phyloP scores from a whole-genome alignment of 2,888 invertebrate species.

The Limnephilus auricula region DNA sequence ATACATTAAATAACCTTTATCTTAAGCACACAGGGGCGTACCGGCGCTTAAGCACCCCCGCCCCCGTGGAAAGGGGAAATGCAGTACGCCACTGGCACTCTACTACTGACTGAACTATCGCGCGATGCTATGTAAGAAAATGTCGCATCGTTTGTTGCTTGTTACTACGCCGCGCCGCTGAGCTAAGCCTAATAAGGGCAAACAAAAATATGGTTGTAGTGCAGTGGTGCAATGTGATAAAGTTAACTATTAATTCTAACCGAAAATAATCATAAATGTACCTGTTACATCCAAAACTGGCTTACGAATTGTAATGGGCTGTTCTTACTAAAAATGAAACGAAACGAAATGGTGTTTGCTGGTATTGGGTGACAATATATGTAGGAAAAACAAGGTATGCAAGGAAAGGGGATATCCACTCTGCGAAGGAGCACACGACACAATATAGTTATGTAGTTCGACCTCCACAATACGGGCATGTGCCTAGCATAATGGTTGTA shows the following conservation, averaged over 20 bases:
- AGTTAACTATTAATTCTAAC: neutral
- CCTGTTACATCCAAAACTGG: no score
- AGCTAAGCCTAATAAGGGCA: slow-evolving; percentile 8
- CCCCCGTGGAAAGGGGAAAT: neutral
- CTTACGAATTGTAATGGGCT: no score
- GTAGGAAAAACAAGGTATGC: no score
- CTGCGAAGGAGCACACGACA: no score
- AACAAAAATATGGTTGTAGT: neutral
- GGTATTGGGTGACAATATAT: no score
- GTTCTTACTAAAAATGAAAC: no score
- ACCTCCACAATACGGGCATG: no score
- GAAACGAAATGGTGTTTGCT: no score
- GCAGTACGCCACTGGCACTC: slow-evolving; percentile 11
- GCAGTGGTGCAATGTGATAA: neutral
- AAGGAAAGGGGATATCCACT: no score
- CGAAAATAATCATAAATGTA: neutral
- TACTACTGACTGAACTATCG: slow-evolving; percentile 21
- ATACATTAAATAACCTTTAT: slow-evolving; percentile 49
- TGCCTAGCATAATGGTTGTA: no score
- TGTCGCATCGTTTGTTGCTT: slow-evolving; percentile 4
- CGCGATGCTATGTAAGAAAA: neutral
- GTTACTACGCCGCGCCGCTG: slow-evolving; percentile 10
- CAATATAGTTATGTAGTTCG: no score
- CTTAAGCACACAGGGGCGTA: slow-evolving; percentile 34
- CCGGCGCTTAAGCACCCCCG: slow-evolving; percentile 8